phyloP scores from a whole-genome alignment of 92 coral and sea anemone species.

The Zoanthus gigantus region DNA sequence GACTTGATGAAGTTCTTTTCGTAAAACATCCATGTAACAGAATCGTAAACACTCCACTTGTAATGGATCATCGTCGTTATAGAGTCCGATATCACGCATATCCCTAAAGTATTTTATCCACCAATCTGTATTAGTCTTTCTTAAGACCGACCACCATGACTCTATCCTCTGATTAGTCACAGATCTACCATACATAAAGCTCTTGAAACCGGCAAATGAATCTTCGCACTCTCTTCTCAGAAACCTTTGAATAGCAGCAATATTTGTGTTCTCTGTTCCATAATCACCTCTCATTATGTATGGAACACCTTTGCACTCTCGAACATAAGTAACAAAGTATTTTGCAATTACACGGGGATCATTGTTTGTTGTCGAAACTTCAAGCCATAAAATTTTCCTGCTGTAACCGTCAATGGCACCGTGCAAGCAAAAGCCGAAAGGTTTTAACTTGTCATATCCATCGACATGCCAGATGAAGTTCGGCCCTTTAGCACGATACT shows the following conservation, averaged over 20 bases:
- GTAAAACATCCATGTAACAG: slow-evolving; percentile 20
- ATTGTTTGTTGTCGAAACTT: slow-evolving; percentile 59
- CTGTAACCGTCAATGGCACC: slow-evolving; percentile 9
- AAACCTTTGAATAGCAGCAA: slow-evolving; percentile 51
- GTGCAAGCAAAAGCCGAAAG: slow-evolving; percentile 30
- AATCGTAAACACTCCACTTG: slow-evolving; percentile 15
- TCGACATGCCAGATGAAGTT: slow-evolving; percentile 58
- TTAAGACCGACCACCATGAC: slow-evolving; percentile 58
- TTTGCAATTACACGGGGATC: slow-evolving; percentile 55
- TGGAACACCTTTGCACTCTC: slow-evolving; percentile 37
- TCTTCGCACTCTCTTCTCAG: slow-evolving; percentile 44
- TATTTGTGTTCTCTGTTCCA: slow-evolving; percentile 58
- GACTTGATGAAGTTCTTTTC: slow-evolving; percentile 13
- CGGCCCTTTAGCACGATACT: slow-evolving; percentile 50
- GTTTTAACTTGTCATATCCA: slow-evolving; percentile 46
- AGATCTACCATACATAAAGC: slow-evolving; percentile 60
- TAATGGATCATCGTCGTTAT: slow-evolving; percentile 3
- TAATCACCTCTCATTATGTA: slow-evolving; percentile 44
- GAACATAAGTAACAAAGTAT: slow-evolving; percentile 33
- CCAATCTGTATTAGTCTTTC: slow-evolving; percentile 52
- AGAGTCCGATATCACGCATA: slow-evolving; percentile 34
- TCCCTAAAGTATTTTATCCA: slow-evolving; percentile 59
- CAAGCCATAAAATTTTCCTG: slow-evolving; percentile 63
- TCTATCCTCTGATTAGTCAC: slow-evolving; percentile 62
- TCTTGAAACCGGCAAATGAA: slow-evolving; percentile 44